Percentiles rank a stretch among this genome's conserved stretches.
These are phyloP conservation scores for Odontocerum albicorne DNA, from an alignment of 2,888 invertebrate species.

Conservation along the genomic window DNA sequence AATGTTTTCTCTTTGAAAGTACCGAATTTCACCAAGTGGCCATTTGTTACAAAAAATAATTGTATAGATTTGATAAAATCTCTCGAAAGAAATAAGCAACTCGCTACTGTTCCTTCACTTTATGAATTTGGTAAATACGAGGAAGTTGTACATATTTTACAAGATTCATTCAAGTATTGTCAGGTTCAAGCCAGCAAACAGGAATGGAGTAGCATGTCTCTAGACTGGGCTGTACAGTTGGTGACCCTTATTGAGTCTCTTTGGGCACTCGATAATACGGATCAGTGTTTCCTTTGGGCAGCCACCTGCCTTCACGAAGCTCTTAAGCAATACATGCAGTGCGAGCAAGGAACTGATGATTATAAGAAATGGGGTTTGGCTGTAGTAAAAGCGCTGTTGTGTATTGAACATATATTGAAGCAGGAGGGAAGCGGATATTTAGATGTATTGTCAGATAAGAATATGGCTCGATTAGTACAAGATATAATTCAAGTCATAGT, in stretches of 20 bases:
- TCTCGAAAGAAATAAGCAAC: slow-evolving; percentile 55
- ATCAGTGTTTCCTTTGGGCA: slow-evolving; percentile 75
- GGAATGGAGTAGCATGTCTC: slow-evolving; percentile 50
- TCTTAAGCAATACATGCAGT: slow-evolving; percentile 62
- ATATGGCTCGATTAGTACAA: slow-evolving; percentile 68
- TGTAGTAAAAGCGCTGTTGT: slow-evolving; percentile 52
- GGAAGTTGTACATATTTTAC: slow-evolving; percentile 67
- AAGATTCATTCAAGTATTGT: slow-evolving; percentile 66
- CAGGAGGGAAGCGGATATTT: slow-evolving; percentile 52
- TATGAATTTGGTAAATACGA: slow-evolving; percentile 65
- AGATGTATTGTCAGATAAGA: slow-evolving; percentile 60
- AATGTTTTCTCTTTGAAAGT: slow-evolving; percentile 45
- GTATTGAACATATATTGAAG: slow-evolving; percentile 52
- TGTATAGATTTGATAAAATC: slow-evolving; percentile 47
- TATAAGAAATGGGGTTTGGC: slow-evolving; percentile 53
- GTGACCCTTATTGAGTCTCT: slow-evolving; percentile 67
- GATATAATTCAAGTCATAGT: slow-evolving; percentile 75
- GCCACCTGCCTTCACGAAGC: slow-evolving; percentile 76
- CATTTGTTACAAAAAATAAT: slow-evolving; percentile 47
- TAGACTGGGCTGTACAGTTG: slow-evolving; percentile 60
- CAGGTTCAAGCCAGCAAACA: slow-evolving; percentile 49
- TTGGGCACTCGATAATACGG: slow-evolving; percentile 61
- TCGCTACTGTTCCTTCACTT: slow-evolving; percentile 68
- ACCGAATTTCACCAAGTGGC: slow-evolving; percentile 50
- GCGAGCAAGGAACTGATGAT: slow-evolving; percentile 49